A percentile compares a stretch with the other conserved stretches of the same genome.
phyloP scores from a whole-genome alignment of 2,113 vertebrate species.

The Psophia crepitans region DNA sequence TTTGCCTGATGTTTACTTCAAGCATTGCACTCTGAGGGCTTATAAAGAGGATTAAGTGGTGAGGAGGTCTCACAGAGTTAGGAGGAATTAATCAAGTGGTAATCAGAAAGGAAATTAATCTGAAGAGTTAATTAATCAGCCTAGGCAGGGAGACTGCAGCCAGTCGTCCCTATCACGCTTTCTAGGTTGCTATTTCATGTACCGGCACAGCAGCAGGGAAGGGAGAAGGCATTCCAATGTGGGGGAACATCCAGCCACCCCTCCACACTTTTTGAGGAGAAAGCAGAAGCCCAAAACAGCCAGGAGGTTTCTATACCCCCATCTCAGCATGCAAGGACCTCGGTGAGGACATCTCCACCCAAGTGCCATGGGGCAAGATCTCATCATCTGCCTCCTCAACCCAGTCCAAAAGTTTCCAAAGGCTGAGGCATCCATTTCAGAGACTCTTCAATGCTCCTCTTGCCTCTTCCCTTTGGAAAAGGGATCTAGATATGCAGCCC shows the following conservation, averaged over 20 bases:
- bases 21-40: constrained; percentile 47
- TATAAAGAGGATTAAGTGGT: constrained; percentile 62
- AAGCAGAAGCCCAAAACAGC: background rate
- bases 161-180: constrained; percentile 31
- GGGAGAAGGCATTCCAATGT: background rate
- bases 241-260: background rate
- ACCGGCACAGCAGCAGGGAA: background rate
- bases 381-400: background rate
- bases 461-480: background rate
- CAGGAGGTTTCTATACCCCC: background rate
- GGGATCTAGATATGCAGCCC: background rate
- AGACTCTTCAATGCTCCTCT: background rate
- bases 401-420: background rate
- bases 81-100: constrained; percentile 57
- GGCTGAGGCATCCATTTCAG: background rate
- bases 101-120: constrained; percentile 64
- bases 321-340: background rate
- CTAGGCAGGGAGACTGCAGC: constrained; percentile 37
- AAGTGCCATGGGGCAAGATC: fast-evolving
- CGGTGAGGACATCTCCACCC: background rate
- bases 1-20: constrained; percentile 35
- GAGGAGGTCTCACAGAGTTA: constrained; percentile 26
- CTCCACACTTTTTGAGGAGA: background rate
- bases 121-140: constrained; percentile 55
- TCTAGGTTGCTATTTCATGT: background rate